Evolutionary conservation across 2,797 vertebrate species (phyloP).

Genomic region (Helicolenus hilgendorfi): DNA sequence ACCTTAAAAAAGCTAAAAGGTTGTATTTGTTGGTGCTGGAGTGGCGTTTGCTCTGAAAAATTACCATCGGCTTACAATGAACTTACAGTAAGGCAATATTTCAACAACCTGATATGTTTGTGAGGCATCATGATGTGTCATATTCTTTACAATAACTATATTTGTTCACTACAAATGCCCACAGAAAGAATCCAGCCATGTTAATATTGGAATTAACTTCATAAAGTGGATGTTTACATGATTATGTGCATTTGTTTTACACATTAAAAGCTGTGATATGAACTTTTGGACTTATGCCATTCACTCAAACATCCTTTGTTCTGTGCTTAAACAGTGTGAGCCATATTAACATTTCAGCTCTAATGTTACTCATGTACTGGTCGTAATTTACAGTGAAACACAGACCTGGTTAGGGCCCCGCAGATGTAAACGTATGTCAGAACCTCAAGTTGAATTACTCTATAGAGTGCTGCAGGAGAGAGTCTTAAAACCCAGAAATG

Average conservation of each 20-base stretch:
- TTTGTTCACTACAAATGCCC: not conserved
- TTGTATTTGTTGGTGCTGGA: not conserved
- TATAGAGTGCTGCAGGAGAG: no score
- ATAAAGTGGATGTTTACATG: not conserved
- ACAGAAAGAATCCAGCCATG: not conserved
- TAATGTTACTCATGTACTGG: not conserved
- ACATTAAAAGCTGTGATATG: conserved; percentile 1
- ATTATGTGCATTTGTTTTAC: not conserved
- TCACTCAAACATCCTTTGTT: not conserved
- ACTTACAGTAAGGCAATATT: not conserved
- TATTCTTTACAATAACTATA: not conserved
- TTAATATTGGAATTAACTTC: not conserved
- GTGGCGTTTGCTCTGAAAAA: not conserved
- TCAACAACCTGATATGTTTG: not conserved
- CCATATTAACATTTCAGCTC: not conserved
- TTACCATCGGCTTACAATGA: not conserved
- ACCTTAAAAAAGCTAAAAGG: not conserved
- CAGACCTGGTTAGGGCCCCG: not conserved
- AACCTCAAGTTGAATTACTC: not conserved
- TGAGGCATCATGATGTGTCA: not conserved
- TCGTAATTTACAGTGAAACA: not conserved
- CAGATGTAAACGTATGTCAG: not conserved
- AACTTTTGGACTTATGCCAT: not conserved
- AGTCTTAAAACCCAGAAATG: no score
- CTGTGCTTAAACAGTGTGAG: not conserved